Conservation (phyloP, 2,113 vertebrate genomes). For the Mionectes macconnelli region DNA sequence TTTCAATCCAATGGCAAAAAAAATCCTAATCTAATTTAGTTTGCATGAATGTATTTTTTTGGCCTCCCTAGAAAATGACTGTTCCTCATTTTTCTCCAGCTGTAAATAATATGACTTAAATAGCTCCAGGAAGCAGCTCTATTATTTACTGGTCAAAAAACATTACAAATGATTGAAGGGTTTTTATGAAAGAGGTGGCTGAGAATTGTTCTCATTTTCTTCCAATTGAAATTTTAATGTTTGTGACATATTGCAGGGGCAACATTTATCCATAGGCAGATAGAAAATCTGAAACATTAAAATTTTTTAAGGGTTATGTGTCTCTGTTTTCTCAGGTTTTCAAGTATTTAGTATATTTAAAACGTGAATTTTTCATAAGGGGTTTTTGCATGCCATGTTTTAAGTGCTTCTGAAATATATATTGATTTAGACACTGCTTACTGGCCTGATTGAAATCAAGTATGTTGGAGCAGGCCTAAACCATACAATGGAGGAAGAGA, state of each 20-base stretch:
- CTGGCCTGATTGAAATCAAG: not conserved
- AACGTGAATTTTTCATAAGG: not conserved
- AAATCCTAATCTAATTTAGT: conserved; percentile 37
- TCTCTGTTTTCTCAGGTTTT: not conserved
- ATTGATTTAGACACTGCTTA: not conserved
- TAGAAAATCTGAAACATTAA: not conserved
- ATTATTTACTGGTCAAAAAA: conserved; percentile 69
- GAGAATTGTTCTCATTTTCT: conserved; percentile 66
- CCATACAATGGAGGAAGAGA: not conserved
- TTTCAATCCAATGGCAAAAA: conserved; percentile 15
- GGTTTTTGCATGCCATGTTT: not conserved
- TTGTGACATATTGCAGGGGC: conserved; percentile 27
- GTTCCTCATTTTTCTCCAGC: conserved; percentile 62
- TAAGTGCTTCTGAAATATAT: not conserved
- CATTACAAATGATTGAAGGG: conserved; percentile 57
- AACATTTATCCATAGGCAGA: not conserved
- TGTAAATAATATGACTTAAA: conserved; percentile 71
- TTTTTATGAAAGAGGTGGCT: conserved; percentile 60
- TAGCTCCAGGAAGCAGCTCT: conserved; percentile 45
- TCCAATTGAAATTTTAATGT: conserved; percentile 53
- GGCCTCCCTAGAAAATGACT: conserved; percentile 38
- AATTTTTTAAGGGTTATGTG: not conserved
- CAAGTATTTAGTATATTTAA: not conserved
- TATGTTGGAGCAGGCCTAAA: not conserved
- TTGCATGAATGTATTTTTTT: conserved; percentile 33